Evolutionary conservation across 2,113 vertebrate species (phyloP), one percentile per base, ranked within the genome.

Genomic region (Labeo catla): DNA sequence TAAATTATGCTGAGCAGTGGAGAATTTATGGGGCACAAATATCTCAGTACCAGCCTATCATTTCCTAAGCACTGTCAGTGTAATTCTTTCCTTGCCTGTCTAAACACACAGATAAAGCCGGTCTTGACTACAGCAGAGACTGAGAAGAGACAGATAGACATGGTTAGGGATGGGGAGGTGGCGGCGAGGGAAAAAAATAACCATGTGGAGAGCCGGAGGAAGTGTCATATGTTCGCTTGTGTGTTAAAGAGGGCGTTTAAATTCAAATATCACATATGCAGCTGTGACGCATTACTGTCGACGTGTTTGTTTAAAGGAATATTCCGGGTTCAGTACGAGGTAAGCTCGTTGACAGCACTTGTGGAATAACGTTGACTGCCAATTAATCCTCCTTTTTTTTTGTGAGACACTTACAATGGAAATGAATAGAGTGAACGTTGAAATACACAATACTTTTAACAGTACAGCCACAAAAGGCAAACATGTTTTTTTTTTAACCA

Each of bases 21-120:
- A 91, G 88, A 92, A 92, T 92, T 92, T 91, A 92, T 91, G 91
- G 89, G 91, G 91, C 91, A 91, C 90, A 92, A 91, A 91, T 92
- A 92, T 92, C 92, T 91, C 90, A 91, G 91, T 90, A 92, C 91
- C 88, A 90, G 90, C 90, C 91, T 91, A 92, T 92, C 92, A 92
- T 92, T 92, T 91, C 92, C 92, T 91, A 89, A 88, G 90, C 88
- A 91, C 90, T 92, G 91, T 92, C 92, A 92, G 89, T 87, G 91
- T 91, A 91, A 91, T 90, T 91, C 92, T 92, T 90, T 86, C 85
- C 86, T 79, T 74, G 86, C 89, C 91, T 91, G 90, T 91, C 89
- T 90, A 91, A 92, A 92, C 90, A 91, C 86, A 90, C 89, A 90
- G 89, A 90, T 89, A 91, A 91, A 91, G 90, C 87, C 86, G 84